Percentiles rank a stretch among this genome's conserved stretches.
phyloP scores from a whole-genome alignment of 2,797 vertebrate genomes.

The Gila robusta region DNA sequence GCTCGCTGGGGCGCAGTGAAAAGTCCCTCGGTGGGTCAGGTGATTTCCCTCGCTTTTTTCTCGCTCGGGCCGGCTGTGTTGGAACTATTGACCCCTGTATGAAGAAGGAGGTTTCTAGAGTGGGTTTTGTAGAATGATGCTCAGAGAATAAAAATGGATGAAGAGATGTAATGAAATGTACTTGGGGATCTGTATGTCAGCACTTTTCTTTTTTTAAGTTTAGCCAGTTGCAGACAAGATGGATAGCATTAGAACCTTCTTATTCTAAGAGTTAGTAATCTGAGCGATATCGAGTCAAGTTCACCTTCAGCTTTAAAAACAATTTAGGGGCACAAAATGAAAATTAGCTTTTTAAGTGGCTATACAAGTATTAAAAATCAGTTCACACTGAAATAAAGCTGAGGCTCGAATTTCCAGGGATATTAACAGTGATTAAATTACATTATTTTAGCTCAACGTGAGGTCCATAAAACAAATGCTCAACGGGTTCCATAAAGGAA shows the following conservation, averaged over 20 bases:
- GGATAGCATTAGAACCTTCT: slow-evolving; percentile 71
- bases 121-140: slow-evolving; percentile 6
- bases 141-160: slow-evolving; percentile 10
- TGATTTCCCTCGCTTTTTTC: slow-evolving; percentile 22
- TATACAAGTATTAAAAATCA: slow-evolving; percentile 17
- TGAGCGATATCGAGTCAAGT: not conserved
- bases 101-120: not conserved
- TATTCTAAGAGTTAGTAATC: slow-evolving; percentile 42
- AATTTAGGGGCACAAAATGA: slow-evolving; percentile 11
- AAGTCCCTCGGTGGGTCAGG: slow-evolving; percentile 58
- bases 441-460: slow-evolving; percentile 24
- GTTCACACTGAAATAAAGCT: slow-evolving; percentile 12
- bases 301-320: slow-evolving; percentile 37
- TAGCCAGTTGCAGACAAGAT: slow-evolving; percentile 67
- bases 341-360: slow-evolving; percentile 4
- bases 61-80: not conserved
- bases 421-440: slow-evolving; percentile 37
- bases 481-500: slow-evolving; percentile 13
- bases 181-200: slow-evolving; percentile 62
- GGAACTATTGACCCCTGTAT: slow-evolving; percentile 30
- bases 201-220: slow-evolving; percentile 56
- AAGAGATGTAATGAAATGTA: slow-evolving; percentile 72
- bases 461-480: slow-evolving; percentile 27
- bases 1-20: slow-evolving; percentile 70
- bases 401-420: slow-evolving; percentile 13